Evolutionary conservation across 2,797 vertebrate species (phyloP).

Genomic region (Hippocampus kuda): DNA sequence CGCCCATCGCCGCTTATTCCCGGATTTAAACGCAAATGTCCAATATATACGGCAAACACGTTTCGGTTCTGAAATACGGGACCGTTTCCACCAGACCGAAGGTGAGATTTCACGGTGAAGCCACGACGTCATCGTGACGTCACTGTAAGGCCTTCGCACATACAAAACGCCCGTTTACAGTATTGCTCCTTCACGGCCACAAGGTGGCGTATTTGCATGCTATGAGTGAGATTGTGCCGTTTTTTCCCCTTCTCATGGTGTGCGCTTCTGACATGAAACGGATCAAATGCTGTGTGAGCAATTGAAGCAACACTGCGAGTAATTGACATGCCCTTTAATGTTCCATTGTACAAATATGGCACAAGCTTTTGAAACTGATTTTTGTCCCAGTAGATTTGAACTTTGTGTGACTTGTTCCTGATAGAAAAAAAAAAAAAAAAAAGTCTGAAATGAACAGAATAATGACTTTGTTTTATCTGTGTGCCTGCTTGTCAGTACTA

Average conservation of each 20-base stretch:
- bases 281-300: too few relatives aligned
- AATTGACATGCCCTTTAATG: too few relatives aligned
- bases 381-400: too few relatives aligned
- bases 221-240: too few relatives aligned
- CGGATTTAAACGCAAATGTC: not conserved
- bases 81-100: not conserved
- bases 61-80: not conserved
- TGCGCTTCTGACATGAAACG: too few relatives aligned
- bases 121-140: not conserved
- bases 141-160: not conserved
- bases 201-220: too few relatives aligned
- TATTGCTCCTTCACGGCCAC: too few relatives aligned
- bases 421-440: not conserved
- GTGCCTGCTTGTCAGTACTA: conserved; percentile 45
- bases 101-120: not conserved
- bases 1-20: not conserved
- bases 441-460: not conserved
- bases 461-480: conserved; percentile 8
- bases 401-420: too few relatives aligned
- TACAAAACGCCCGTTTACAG: too few relatives aligned
- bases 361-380: not conserved
- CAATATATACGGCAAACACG: not conserved
- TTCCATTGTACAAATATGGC: too few relatives aligned
- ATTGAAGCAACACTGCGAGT: too few relatives aligned
- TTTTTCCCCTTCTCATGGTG: too few relatives aligned